These are phyloP conservation scores for Chinchilla lanigera DNA, from an alignment of 2,113 vertebrate species.

Conservation along the genomic window DNA sequence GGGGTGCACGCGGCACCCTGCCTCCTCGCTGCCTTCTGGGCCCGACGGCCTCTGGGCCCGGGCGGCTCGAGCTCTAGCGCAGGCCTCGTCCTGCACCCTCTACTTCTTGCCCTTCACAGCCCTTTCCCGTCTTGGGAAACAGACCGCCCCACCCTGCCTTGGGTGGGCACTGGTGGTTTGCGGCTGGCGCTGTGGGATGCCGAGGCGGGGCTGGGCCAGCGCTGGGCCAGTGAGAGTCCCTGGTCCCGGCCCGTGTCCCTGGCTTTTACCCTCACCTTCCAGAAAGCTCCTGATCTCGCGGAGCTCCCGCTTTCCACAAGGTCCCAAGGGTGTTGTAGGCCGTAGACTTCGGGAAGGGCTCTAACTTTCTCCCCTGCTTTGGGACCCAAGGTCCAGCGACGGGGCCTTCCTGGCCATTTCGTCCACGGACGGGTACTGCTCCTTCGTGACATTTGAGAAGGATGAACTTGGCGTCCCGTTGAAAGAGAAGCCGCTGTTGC, in stretches of 20 bases:
- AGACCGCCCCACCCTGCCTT: neutral
- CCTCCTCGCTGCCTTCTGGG: neutral
- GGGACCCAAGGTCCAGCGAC: slow-evolving; percentile 92
- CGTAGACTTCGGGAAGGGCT: rapidly evolving
- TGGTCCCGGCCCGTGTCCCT: rapidly evolving
- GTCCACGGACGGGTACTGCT: slow-evolving; percentile 98
- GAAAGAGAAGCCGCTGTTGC: slow-evolving; percentile 92
- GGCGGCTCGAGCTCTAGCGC: rapidly evolving
- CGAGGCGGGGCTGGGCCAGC: rapidly evolving
- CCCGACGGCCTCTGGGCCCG: rapidly evolving
- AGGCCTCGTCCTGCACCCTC: neutral
- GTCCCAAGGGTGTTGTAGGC: no score
- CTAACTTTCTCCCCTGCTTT: neutral
- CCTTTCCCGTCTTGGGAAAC: neutral
- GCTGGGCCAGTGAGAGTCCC: rapidly evolving
- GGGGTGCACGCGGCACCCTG: rapidly evolving
- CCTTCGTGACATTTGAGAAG: slow-evolving; percentile 95
- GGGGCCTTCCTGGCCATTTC: slow-evolving; percentile 96
- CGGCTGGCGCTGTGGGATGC: neutral
- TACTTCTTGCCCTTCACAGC: neutral
- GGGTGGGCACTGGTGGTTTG: neutral
- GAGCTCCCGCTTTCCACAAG: neutral
- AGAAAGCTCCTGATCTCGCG: neutral
- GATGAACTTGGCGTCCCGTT: slow-evolving; percentile 93
- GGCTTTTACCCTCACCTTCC: neutral